Evolutionary conservation across 1,140 invertebrate species (phyloP).

Genomic region (Drosophila hydei): DNA sequence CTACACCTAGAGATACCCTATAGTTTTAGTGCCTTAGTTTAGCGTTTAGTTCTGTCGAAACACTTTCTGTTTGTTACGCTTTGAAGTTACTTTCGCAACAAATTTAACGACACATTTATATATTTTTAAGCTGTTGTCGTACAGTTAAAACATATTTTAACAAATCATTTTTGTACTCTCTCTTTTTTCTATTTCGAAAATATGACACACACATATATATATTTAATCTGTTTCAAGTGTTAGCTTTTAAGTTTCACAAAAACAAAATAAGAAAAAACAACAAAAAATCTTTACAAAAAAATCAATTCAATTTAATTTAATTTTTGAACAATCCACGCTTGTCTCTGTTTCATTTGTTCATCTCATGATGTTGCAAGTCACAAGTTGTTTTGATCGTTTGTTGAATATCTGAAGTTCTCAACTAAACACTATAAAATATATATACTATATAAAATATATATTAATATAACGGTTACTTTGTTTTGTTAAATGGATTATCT

Average conservation of each 20-base stretch:
- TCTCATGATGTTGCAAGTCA: slow-evolving; percentile 72
- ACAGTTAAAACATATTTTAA: slow-evolving; percentile 47
- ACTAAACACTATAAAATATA: slow-evolving; percentile 21
- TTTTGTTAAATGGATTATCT: slow-evolving; percentile 76
- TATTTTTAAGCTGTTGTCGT: slow-evolving; percentile 65
- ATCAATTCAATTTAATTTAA: background rate
- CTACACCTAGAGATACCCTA: slow-evolving; percentile 38
- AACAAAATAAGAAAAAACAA: slow-evolving; percentile 9
- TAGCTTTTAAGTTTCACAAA: slow-evolving; percentile 40
- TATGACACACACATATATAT: slow-evolving; percentile 29
- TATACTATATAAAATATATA: slow-evolving; percentile 31
- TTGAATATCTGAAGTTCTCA: slow-evolving; percentile 63
- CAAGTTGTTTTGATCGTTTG: slow-evolving; percentile 57
- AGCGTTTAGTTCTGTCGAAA: slow-evolving; percentile 55
- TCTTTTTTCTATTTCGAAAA: slow-evolving; percentile 35
- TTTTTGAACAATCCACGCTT: slow-evolving; percentile 30
- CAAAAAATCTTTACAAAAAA: background rate
- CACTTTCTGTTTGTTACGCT: slow-evolving; percentile 43
- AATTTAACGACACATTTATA: slow-evolving; percentile 62
- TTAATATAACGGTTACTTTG: slow-evolving; percentile 65
- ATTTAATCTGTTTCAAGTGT: slow-evolving; percentile 51
- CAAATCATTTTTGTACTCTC: slow-evolving; percentile 55
- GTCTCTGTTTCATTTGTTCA: slow-evolving; percentile 76
- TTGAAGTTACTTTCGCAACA: slow-evolving; percentile 45
- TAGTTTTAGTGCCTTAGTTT: slow-evolving; percentile 43